Conservation (phyloP, 2,888 invertebrate genomes). For the Pilophorus perplexus region DNA sequence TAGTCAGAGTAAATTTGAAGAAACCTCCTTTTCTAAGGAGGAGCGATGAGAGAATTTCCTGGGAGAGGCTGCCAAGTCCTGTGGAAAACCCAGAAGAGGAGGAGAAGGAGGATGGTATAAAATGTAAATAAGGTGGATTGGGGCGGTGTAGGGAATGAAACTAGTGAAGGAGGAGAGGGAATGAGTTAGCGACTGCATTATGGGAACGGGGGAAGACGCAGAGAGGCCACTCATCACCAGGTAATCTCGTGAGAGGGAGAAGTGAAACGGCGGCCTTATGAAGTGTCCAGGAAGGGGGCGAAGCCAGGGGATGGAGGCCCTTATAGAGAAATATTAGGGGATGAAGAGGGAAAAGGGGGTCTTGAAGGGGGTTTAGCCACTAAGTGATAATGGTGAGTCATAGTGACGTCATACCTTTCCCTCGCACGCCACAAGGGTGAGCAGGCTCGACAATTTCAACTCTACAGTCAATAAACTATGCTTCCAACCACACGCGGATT, state of each 20-base stretch:
- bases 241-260: conserved; percentile 30
- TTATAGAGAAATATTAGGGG: conserved; percentile 22
- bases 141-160: no score
- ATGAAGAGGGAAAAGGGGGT: conserved; percentile 13
- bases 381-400: conserved; percentile 28
- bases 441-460: no score
- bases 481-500: no score
- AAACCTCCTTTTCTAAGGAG: no score
- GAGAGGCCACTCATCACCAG: conserved; percentile 36
- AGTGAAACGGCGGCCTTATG: conserved; percentile 5
- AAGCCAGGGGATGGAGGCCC: background rate
- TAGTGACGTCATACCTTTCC: conserved; percentile 2
- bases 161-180: background rate
- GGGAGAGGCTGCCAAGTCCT: background rate
- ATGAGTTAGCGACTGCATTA: conserved; percentile 33
- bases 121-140: conserved; percentile 24
- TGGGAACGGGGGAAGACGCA: conserved; percentile 1
- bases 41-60: background rate
- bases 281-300: background rate
- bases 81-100: background rate
- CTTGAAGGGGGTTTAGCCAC: background rate
- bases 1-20: no score
- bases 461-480: no score
- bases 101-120: background rate
- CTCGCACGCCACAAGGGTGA: background rate